Evolutionary conservation across 23 tunicate species (phyloP), one percentile per base, ranked within the genome.

Genomic region (Botrylloides violaceus): DNA sequence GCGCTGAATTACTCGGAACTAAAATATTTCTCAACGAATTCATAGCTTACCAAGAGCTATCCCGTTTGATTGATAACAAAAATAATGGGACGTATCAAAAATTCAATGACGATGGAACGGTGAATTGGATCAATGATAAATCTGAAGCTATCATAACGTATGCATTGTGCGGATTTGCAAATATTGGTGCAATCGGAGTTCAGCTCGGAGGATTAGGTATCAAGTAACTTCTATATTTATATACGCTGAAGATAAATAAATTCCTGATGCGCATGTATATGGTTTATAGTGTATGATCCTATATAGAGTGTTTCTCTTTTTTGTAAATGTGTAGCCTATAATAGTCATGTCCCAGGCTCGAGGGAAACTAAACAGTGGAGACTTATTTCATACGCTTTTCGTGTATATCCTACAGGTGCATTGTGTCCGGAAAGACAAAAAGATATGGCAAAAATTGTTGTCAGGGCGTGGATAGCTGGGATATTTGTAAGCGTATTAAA

Each of bases 91-190:
- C 81, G 2, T 22, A 59, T 18, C 92, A 84, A n/a, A 50, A 71
- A 23, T 49, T 48, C 0, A 55, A 77, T 68, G 73, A 34, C 58
- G 62, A 77, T 22, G 81, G 78, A 20, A 68, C 57, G 22, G 76
- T 65, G 4, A 58, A 79, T 49, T 90, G 97, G 97, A 68, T 90
- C 15, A 83, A 75, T 49, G 90, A 90, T 23, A 34, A 84, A 36
- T 68, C 99, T 7, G 99, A 94, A 82, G 88, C 88, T 3, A 79
- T 94, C 37, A 76, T 87, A 1, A 94, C 99, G 4, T 94, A 94
- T 56, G 99, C 96, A 37, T 47, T 92, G 72, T 92, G 92, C 34
- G 98, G 98, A 1, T 92, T 92, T 65, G 98, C 98, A 12, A 92
- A 92, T 37, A 30, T 84, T 28, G 98, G 92, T 2, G 79, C 92